These are phyloP conservation scores for Melanotaenia nigrans DNA, from an alignment of 2,797 vertebrate genomes.

Conservation along the genomic window DNA sequence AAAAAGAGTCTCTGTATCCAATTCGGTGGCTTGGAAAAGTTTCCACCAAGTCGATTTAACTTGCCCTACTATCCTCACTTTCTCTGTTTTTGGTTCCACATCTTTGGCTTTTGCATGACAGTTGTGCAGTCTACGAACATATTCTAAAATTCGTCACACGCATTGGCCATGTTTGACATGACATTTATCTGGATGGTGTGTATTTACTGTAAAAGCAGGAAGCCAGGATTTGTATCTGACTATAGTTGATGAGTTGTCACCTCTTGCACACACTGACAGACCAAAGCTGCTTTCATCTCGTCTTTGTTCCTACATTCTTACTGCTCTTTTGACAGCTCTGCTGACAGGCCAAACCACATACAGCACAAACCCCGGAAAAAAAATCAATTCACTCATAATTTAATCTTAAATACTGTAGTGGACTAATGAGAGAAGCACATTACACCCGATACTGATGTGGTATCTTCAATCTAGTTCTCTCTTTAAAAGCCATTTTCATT, in stretches of 20 bases:
- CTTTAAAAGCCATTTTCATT: slow-evolving; percentile 33
- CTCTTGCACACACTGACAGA: slow-evolving; percentile 15
- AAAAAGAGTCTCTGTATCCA: not conserved
- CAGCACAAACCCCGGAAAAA: slow-evolving; percentile 35
- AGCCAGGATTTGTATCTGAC: slow-evolving; percentile 17
- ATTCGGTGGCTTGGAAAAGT: not conserved
- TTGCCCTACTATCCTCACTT: not conserved
- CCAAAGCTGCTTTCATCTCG: slow-evolving; percentile 29
- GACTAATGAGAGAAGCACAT: slow-evolving; percentile 54
- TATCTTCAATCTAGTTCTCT: not conserved
- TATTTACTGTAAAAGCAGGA: slow-evolving; percentile 29
- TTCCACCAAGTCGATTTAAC: not conserved
- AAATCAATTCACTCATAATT: slow-evolving; percentile 64
- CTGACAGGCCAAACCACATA: slow-evolving; percentile 37
- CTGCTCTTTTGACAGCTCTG: slow-evolving; percentile 18
- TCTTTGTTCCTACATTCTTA: slow-evolving; percentile 25
- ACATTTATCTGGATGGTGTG: slow-evolving; percentile 1
- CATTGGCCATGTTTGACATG: not conserved
- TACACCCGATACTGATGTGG: slow-evolving; percentile 33
- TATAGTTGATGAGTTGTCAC: slow-evolving; percentile 16
- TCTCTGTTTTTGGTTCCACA: slow-evolving; percentile 6
- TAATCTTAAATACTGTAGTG: slow-evolving; percentile 65
- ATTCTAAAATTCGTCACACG: slow-evolving; percentile 1
- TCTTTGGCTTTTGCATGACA: slow-evolving; percentile 6
- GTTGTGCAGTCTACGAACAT: slow-evolving; percentile 12